Conservation (phyloP, 1,140 invertebrate species). For the Bacillus rossius region DNA sequence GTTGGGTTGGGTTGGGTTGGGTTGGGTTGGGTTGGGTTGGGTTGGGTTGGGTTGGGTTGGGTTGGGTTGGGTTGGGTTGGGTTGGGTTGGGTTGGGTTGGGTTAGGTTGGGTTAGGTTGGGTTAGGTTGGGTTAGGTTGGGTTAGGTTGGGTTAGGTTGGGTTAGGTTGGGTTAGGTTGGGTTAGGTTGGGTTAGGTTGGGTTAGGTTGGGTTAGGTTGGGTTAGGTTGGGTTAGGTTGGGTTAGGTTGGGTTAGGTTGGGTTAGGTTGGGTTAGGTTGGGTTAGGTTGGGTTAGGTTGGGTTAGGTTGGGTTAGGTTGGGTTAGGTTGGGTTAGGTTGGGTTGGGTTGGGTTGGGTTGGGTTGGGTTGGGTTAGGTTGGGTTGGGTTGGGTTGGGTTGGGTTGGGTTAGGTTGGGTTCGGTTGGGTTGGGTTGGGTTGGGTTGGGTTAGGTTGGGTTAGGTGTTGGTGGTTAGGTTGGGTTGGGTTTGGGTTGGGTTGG, state of each 20-base stretch:
- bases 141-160: conserved; percentile 19
- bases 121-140: too few relatives aligned
- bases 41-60: conserved; percentile 18
- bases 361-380: conserved; percentile 29
- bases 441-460: too few relatives aligned
- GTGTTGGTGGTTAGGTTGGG: too few relatives aligned
- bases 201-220: too few relatives aligned
- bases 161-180: conserved; percentile 24
- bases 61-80: conserved; percentile 25
- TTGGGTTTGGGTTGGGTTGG: conserved; percentile 21
- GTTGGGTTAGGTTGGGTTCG: conserved; percentile 31
- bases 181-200: conserved; percentile 8
- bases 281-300: conserved; percentile 32
- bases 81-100: conserved; percentile 20
- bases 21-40: conserved; percentile 15
- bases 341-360: conserved; percentile 26
- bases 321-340: conserved; percentile 32
- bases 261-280: conserved; percentile 32
- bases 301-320: conserved; percentile 32
- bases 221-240: too few relatives aligned
- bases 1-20: conserved; percentile 15
- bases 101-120: conserved; percentile 3
- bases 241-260: conserved; percentile 2
- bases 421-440: conserved; percentile 4
- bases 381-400: conserved; percentile 29